Conservation (phyloP, 2,797 vertebrate species). For the Allochrocebus solatus region DNA sequence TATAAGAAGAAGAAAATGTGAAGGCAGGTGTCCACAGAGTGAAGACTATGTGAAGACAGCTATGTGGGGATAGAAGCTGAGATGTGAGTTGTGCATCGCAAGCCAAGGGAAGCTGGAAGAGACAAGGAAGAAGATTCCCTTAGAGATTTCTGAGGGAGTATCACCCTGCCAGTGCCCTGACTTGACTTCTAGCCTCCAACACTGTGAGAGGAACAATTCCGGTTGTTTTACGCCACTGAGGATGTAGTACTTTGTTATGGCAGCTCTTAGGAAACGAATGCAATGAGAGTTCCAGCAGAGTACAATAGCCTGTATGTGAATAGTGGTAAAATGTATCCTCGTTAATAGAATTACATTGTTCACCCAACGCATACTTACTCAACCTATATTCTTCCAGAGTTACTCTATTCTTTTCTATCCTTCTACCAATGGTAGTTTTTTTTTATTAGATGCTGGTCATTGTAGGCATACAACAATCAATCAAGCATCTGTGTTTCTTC, state of each 20-base stretch:
- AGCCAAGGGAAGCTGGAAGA: not conserved
- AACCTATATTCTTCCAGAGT: not conserved
- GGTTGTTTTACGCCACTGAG: fast-evolving
- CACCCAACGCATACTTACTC: not conserved
- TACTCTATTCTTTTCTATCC: not conserved
- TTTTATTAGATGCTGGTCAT: not conserved
- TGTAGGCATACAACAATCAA: not conserved
- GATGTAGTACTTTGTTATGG: not conserved
- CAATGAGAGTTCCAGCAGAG: fast-evolving
- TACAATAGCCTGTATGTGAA: not conserved
- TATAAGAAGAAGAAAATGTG: too few species aligned
- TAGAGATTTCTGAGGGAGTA: fast-evolving
- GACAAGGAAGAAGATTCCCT: fast-evolving
- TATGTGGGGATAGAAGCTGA: fast-evolving
- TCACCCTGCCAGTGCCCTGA: fast-evolving
- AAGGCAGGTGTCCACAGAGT: fast-evolving
- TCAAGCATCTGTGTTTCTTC: not conserved
- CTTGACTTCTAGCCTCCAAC: not conserved
- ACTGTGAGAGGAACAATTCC: fast-evolving
- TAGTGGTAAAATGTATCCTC: not conserved
- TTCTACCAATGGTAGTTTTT: not conserved
- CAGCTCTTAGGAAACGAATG: fast-evolving
- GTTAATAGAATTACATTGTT: not conserved
- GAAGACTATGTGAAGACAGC: fast-evolving
- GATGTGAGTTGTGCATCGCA: fast-evolving